Base-by-base conservation (phyloP, 2,888 invertebrate species). In the Acrocyrtus sp. region DNA sequence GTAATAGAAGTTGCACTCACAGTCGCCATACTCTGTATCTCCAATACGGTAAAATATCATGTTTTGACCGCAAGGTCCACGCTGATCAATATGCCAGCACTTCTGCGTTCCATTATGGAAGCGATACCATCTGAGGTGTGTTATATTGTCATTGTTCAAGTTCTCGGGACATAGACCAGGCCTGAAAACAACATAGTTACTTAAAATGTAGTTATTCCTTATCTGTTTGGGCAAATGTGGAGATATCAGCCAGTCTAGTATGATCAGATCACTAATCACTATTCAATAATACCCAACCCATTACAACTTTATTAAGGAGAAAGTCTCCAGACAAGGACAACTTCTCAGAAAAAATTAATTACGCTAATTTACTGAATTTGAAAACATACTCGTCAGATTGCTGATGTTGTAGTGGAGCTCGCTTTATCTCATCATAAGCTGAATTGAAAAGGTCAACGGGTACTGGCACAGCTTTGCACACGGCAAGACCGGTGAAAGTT, bases 1-100 rank as follows among this genome's bases (percentile, higher is more conserved):
- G 27, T 74, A 72, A 24, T 75, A 76, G 22, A 72, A 72, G 34
- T 78, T 78, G 56, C 80, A 80, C 41, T 80, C 80, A 67, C 80
- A 80, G 4, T 67, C 74, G 21, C 80, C 80, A 57, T 75, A 79
- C 6, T 78, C 70, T 2, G 74, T 70, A 51, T 79, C 73, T 24
- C 79, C 79, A 5, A 72, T 29, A 15, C 74, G 56, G 17, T 75
- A 77, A 50, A 80, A 80, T 2, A 75, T 58, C 80, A 80, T 80
- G 10, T 76, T 61, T 19, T 74, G 54, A 8, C 79, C 79, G 58
- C 80, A 80, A 8, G 80, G 80, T 12, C 80, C 80, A 19, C 74
- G 60, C 43, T 77, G 72, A 39, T 79, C 80, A 10, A 80, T 75
- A 27, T 76, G 67, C 26, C 72, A 80, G 45, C 80, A 80, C 34